Conservation (phyloP, 2,797 vertebrate species). For the Pantherophis vulpinus region DNA sequence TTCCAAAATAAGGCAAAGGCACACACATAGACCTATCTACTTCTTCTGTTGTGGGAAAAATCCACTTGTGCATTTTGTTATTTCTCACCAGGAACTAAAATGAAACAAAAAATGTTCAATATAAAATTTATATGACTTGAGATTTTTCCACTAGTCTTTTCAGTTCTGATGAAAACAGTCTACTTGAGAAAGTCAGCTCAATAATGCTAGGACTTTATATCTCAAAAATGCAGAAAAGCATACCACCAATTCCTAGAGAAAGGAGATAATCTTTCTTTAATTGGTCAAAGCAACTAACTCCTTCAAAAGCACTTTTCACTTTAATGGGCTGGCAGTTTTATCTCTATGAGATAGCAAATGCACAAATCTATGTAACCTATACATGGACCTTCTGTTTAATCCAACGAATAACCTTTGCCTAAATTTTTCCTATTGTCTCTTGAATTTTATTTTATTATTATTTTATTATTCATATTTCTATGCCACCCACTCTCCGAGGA, state of each 20-base stretch:
- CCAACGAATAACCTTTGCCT: background rate
- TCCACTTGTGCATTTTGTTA: background rate
- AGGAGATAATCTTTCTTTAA: background rate
- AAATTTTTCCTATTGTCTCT: background rate
- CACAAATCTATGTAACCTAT: background rate
- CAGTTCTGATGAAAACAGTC: background rate
- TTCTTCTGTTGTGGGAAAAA: background rate
- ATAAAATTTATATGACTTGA: background rate
- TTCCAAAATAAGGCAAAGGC: background rate
- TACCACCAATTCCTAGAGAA: background rate
- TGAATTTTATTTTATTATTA: no score
- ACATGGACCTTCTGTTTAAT: background rate
- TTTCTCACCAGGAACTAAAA: background rate
- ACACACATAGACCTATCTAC: background rate
- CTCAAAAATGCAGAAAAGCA: background rate
- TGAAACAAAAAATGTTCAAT: background rate
- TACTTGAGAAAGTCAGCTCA: background rate
- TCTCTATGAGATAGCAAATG: background rate
- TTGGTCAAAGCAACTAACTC: background rate
- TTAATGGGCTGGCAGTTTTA: no score
- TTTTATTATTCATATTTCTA: no score
- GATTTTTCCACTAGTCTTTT: background rate
- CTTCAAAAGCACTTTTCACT: background rate
- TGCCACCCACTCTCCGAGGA: no score
- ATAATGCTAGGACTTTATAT: background rate